Percentiles rank a stretch among this genome's conserved stretches.
Evolutionary conservation across 2,888 invertebrate genomes (phyloP).

Genomic region (Zootermopsis nevadensis): DNA sequence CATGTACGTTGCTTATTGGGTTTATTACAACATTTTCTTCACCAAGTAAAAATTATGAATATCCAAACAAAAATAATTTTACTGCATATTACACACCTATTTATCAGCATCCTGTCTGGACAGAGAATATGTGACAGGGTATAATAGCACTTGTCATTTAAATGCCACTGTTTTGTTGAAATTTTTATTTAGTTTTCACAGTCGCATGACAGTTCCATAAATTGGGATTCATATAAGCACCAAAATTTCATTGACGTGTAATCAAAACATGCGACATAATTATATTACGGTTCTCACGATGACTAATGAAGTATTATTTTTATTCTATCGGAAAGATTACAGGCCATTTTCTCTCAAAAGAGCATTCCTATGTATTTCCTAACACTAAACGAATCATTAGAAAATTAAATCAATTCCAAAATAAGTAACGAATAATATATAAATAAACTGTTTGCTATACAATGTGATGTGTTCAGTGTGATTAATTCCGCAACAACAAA

Average conservation of each 20-base stretch:
- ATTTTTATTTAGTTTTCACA: neutral
- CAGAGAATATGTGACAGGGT: neutral
- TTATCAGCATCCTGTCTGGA: neutral
- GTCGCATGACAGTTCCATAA: neutral
- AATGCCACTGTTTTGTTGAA: neutral
- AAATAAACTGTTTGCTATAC: no score
- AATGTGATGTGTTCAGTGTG: no score
- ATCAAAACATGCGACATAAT: neutral
- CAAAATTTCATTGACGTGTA: neutral
- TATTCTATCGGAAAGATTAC: neutral
- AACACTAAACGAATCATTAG: no score
- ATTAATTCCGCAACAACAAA: no score
- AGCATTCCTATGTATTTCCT: no score
- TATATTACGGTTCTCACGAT: neutral
- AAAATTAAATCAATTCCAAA: no score
- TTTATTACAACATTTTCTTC: no score
- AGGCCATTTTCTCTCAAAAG: neutral
- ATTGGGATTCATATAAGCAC: neutral
- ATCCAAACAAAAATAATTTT: no score
- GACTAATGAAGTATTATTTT: neutral
- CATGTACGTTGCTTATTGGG: no score
- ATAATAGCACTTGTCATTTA: neutral
- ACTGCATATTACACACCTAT: neutral
- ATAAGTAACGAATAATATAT: no score
- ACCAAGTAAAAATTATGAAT: no score